Conservation (phyloP, 2,888 invertebrate species). For the Hirtodrosophila histrioides region DNA sequence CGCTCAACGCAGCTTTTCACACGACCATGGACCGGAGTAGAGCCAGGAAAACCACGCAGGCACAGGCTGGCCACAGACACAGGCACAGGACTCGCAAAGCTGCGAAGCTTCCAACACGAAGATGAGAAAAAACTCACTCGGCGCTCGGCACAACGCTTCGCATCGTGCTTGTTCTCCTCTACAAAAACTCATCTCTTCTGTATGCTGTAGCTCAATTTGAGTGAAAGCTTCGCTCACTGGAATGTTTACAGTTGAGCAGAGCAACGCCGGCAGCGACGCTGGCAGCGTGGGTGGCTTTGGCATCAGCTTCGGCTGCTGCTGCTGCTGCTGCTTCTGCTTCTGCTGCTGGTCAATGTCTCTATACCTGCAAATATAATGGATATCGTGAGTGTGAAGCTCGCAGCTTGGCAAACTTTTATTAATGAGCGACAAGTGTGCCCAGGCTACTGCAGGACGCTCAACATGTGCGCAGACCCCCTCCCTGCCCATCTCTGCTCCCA, state of each 20-base stretch:
- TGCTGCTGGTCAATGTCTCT: conserved; percentile 73
- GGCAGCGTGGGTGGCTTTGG: conserved; percentile 42
- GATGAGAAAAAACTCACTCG: conserved; percentile 36
- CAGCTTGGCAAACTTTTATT: conserved; percentile 64
- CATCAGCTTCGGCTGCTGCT: conserved; percentile 7
- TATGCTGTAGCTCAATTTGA: conserved; percentile 42
- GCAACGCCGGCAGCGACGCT: conserved; percentile 36
- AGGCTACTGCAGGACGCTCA: conserved; percentile 50
- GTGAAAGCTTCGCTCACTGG: conserved; percentile 64
- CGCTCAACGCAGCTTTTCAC: conserved; percentile 83
- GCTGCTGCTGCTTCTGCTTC: conserved; percentile 24
- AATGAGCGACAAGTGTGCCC: conserved; percentile 78
- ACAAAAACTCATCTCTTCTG: conserved; percentile 21
- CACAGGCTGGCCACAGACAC: conserved; percentile 13
- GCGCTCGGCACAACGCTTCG: conserved; percentile 11
- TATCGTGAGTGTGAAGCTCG: conserved; percentile 42
- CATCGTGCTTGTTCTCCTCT: conserved; percentile 1
- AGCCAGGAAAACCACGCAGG: conserved; percentile 42
- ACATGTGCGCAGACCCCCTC: conserved; percentile 54
- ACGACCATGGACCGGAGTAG: conserved; percentile 82
- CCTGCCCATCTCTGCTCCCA: neutral
- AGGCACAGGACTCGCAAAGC: conserved; percentile 5
- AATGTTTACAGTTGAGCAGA: conserved; percentile 73
- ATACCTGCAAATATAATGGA: conserved; percentile 75
- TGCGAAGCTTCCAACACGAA: conserved; percentile 45